Percentiles rank a stretch among this genome's conserved stretches.
These are phyloP conservation scores for Brachionus rotundiformis DNA, from an alignment of 1,140 invertebrate species.

Conservation along the genomic window DNA sequence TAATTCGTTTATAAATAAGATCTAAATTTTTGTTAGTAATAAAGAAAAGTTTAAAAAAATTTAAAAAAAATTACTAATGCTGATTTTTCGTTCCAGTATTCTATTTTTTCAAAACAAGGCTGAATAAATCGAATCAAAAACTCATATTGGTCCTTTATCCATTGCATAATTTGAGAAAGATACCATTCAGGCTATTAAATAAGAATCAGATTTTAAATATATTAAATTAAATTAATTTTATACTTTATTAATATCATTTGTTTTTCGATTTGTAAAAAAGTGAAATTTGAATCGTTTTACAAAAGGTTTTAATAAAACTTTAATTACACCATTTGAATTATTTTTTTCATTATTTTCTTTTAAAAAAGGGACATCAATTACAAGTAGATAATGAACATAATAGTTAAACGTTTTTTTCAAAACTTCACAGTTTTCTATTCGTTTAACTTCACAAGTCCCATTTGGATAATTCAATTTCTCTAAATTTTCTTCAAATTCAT, in stretches of 20 bases:
- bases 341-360: not conserved
- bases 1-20: slow-evolving; percentile 26
- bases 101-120: not conserved
- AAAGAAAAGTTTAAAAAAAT: not conserved
- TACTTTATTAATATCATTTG: slow-evolving; percentile 41
- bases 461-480: not conserved
- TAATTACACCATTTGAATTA: not conserved
- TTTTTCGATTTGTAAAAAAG: slow-evolving; percentile 49
- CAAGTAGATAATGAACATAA: not conserved
- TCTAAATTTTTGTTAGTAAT: no score
- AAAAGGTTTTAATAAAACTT: not conserved
- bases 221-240: no score
- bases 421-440: not conserved
- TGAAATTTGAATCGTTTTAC: slow-evolving; percentile 48
- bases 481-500: not conserved
- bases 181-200: slow-evolving; percentile 51
- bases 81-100: not conserved
- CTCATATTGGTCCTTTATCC: slow-evolving; percentile 37
- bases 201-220: no score
- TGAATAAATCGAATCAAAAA: slow-evolving; percentile 6
- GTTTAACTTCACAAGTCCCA: not conserved
- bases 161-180: slow-evolving; percentile 43
- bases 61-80: not conserved
- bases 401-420: not conserved
- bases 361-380: not conserved